Conservation (phyloP, 2,113 vertebrate species). For the Cyphomyrus plagiostoma region DNA sequence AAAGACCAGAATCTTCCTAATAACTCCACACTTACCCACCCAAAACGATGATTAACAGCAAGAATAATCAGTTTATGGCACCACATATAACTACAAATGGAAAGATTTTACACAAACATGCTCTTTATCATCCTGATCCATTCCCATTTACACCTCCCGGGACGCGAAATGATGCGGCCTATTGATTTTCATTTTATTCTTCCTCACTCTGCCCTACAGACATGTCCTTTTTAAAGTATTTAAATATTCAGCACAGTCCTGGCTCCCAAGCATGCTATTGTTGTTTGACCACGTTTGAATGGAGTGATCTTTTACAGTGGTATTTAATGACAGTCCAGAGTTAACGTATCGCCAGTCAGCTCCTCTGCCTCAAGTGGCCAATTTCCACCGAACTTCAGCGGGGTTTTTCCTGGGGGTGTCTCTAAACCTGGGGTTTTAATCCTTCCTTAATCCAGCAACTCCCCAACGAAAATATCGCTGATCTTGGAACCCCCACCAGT, state of each 20-base stretch:
- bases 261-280: not conserved
- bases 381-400: not conserved
- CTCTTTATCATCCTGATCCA: not conserved
- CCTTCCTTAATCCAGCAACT: not conserved
- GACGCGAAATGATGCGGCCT: not conserved
- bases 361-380: not conserved
- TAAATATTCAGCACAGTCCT: not conserved
- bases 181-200: not conserved
- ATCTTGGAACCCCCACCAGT: not conserved
- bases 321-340: not conserved
- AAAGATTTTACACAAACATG: not conserved
- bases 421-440: not conserved
- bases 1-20: not conserved
- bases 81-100: not conserved
- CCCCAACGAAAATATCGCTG: not conserved
- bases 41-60: not conserved
- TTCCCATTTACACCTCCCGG: not conserved
- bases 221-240: not conserved
- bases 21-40: not conserved
- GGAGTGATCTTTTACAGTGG: conserved; percentile 1
- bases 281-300: not conserved
- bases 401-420: not conserved
- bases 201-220: not conserved
- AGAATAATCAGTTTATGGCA: not conserved
- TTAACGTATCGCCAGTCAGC: not conserved